These are phyloP conservation scores for Perizoma flavofasciatum DNA, from an alignment of 2,888 invertebrate genomes.

Conservation along the genomic window DNA sequence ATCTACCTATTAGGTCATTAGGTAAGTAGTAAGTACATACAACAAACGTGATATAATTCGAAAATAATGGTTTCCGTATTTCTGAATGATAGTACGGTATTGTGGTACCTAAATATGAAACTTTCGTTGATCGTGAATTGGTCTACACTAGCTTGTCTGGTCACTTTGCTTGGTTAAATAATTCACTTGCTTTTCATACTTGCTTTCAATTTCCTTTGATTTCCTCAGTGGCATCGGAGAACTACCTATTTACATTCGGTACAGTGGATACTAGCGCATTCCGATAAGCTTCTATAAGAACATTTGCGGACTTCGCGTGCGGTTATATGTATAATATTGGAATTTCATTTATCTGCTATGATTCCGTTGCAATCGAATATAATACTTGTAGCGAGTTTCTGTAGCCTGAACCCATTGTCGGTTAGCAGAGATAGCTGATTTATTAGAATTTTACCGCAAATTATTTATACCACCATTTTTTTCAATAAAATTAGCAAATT, in stretches of 20 bases:
- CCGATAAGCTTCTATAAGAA: not conserved
- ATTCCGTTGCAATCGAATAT: too few relatives aligned
- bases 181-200: slow-evolving; percentile 42
- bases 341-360: too few relatives aligned
- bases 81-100: not conserved
- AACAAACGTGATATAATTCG: too few relatives aligned
- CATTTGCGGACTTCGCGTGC: not conserved
- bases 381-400: too few relatives aligned
- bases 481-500: too few relatives aligned
- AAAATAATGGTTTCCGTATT: not conserved
- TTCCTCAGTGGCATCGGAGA: slow-evolving; percentile 11
- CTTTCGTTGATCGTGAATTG: slow-evolving; percentile 45
- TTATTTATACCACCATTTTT: too few relatives aligned
- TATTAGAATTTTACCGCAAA: too few relatives aligned
- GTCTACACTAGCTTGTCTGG: slow-evolving; percentile 14
- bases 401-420: too few relatives aligned
- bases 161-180: slow-evolving; percentile 32
- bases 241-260: slow-evolving; percentile 19
- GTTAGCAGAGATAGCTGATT: too few relatives aligned
- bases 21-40: too few relatives aligned
- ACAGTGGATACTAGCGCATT: slow-evolving; percentile 13
- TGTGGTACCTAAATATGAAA: slow-evolving; percentile 21
- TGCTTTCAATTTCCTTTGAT: slow-evolving; percentile 45
- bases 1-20: too few relatives aligned
- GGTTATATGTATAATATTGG: too few relatives aligned